phyloP scores from a whole-genome alignment of 2,888 invertebrate species.

The Dryobotodes eremita region DNA sequence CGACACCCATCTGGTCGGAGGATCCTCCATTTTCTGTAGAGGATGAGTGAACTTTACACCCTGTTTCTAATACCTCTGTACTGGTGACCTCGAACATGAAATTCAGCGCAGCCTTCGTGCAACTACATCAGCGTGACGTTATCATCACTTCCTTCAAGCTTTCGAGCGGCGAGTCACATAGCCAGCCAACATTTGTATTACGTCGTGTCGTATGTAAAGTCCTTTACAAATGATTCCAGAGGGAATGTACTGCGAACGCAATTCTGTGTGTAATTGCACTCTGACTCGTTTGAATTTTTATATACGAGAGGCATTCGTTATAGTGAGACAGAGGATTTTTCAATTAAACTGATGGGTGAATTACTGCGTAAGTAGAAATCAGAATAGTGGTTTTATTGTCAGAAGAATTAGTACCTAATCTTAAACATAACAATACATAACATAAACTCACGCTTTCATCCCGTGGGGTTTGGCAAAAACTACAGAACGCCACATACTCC shows the following conservation, averaged over 20 bases:
- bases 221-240: slow-evolving; percentile 15
- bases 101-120: too few relatives aligned
- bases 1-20: too few relatives aligned
- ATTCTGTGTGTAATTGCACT: slow-evolving; percentile 16
- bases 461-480: not conserved
- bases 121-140: too few relatives aligned
- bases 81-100: too few relatives aligned
- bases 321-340: not conserved
- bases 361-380: not conserved
- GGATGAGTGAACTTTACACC: too few relatives aligned
- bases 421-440: not conserved
- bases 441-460: not conserved
- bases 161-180: too few relatives aligned
- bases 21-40: too few relatives aligned
- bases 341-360: not conserved
- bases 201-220: not conserved
- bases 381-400: not conserved
- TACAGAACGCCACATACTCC: not conserved
- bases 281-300: slow-evolving; percentile 15
- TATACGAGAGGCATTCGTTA: not conserved
- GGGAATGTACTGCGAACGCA: slow-evolving; percentile 12
- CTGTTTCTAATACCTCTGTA: too few relatives aligned
- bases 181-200: not conserved
- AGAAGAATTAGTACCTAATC: not conserved
- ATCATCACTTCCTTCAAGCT: too few relatives aligned